Evolutionary conservation across 2,113 vertebrate species (phyloP).

Genomic region (Calypte anna): DNA sequence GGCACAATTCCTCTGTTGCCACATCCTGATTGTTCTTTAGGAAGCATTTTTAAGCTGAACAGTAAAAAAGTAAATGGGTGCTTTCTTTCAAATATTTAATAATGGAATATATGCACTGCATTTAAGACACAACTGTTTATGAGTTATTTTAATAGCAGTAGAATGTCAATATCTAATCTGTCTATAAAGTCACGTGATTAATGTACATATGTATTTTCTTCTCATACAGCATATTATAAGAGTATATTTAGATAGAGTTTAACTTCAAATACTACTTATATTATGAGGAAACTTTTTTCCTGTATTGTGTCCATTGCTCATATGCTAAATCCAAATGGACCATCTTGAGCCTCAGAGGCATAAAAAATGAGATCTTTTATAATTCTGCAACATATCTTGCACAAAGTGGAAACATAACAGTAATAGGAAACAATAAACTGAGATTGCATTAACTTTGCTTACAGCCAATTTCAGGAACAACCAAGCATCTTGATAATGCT

Average conservation of each 20-base stretch:
- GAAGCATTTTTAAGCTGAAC: neutral
- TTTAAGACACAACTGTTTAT: neutral
- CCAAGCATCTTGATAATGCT: neutral
- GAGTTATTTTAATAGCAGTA: neutral
- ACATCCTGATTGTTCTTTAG: neutral
- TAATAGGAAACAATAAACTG: neutral
- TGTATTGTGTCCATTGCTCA: neutral
- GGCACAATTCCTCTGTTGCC: neutral
- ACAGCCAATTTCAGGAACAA: neutral
- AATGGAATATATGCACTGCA: neutral
- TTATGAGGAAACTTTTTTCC: neutral
- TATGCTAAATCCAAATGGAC: neutral
- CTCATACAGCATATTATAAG: neutral
- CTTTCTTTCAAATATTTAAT: constrained; percentile 15
- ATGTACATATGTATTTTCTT: neutral
- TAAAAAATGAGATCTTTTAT: neutral
- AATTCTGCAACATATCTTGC: neutral
- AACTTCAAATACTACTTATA: neutral
- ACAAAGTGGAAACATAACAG: neutral
- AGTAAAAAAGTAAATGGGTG: neutral
- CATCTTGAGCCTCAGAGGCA: neutral
- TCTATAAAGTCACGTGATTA: neutral
- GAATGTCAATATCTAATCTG: neutral
- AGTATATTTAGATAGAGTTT: neutral
- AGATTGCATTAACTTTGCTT: neutral